These are phyloP conservation scores for Pseudomyrmex sp. DNA, from an alignment of 1,140 invertebrate species.

Conservation along the genomic window DNA sequence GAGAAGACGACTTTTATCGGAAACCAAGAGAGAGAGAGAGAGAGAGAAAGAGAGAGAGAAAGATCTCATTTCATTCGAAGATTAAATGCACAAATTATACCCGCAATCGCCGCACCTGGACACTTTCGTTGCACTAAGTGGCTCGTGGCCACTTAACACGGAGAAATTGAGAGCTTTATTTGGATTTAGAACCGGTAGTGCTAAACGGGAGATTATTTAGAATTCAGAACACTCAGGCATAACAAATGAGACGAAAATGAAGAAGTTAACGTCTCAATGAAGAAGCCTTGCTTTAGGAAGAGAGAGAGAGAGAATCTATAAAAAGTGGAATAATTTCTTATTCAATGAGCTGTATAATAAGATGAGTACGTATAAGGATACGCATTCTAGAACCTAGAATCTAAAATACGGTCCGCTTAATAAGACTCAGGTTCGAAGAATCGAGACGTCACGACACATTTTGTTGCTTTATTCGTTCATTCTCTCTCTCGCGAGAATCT, in stretches of 20 bases:
- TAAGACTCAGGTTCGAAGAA: neutral
- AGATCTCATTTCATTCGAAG: slow-evolving; percentile 38
- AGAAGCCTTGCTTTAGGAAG: too few relatives aligned
- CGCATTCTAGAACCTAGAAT: too few relatives aligned
- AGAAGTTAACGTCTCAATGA: too few relatives aligned
- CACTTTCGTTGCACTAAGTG: slow-evolving; percentile 12
- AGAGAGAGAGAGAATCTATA: too few relatives aligned
- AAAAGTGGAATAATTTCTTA: too few relatives aligned
- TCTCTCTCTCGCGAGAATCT: too few relatives aligned
- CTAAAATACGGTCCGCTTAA: slow-evolving; percentile 3
- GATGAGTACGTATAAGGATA: too few relatives aligned
- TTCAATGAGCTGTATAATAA: too few relatives aligned
- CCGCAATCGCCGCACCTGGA: neutral
- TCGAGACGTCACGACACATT: neutral
- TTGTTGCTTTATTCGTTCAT: neutral
- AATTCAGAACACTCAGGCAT: neutral
- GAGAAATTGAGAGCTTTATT: slow-evolving; percentile 1
- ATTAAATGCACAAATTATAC: slow-evolving; percentile 58
- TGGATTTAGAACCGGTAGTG: neutral
- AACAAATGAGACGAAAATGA: neutral
- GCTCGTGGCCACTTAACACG: too few relatives aligned
- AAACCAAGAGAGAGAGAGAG: neutral
- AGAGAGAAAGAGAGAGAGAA: neutral
- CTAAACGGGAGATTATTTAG: neutral
- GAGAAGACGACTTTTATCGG: slow-evolving; percentile 47